Conservation (phyloP, 2,888 invertebrate species). For the Meliscaeva auricollis region DNA sequence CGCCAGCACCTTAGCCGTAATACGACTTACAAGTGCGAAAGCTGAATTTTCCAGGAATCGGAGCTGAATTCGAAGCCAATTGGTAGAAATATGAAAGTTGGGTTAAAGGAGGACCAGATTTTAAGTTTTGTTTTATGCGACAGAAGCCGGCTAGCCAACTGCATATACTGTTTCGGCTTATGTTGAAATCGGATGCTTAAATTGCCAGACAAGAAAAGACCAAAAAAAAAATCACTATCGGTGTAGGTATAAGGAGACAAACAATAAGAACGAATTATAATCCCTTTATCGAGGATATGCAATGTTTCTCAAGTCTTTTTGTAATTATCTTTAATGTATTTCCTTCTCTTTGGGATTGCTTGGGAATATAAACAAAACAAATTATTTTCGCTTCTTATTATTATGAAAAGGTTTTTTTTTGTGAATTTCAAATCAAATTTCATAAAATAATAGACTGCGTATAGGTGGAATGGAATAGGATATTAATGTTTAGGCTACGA, state of each 20-base stretch:
- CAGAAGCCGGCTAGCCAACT: slow-evolving; percentile 34
- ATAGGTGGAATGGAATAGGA: no score
- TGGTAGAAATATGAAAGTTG: slow-evolving; percentile 17
- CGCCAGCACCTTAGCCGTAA: slow-evolving; percentile 8
- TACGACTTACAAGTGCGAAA: slow-evolving; percentile 60
- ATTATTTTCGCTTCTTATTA: no score
- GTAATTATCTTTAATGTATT: slow-evolving; percentile 1
- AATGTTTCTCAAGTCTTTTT: slow-evolving; percentile 24
- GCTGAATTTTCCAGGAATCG: slow-evolving; percentile 49
- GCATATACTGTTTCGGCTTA: slow-evolving; percentile 49
- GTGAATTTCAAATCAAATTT: no score
- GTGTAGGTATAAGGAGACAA: slow-evolving; percentile 19
- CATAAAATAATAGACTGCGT: no score
- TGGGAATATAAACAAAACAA: not conserved
- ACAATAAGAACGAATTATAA: slow-evolving; percentile 62
- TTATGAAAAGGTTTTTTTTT: no score
- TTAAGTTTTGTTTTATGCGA: slow-evolving; percentile 44
- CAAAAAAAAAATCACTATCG: slow-evolving; percentile 3
- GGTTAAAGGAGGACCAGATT: not conserved
- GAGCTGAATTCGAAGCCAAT: slow-evolving; percentile 67
- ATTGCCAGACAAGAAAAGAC: slow-evolving; percentile 31
- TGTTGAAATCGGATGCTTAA: slow-evolving; percentile 61
- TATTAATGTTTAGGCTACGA: no score
- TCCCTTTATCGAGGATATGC: slow-evolving; percentile 53
- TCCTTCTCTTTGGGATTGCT: not conserved